A percentile compares a stretch with the other conserved stretches of the same genome.
These are phyloP conservation scores for Microtus ochrogaster DNA, from an alignment of 2,113 vertebrate genomes.

Conservation along the genomic window DNA sequence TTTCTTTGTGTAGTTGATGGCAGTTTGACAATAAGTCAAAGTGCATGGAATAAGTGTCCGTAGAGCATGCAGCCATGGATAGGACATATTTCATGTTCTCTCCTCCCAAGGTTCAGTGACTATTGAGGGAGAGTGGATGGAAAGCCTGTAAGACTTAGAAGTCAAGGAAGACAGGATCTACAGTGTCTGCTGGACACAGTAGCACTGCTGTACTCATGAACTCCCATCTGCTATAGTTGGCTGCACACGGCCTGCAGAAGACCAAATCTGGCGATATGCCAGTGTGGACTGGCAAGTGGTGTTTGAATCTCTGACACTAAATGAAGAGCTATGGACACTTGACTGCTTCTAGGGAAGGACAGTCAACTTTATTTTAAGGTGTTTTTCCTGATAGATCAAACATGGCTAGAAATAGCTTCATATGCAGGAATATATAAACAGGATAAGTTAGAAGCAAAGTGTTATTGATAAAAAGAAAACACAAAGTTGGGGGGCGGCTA, in stretches of 20 bases:
- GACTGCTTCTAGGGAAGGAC: neutral
- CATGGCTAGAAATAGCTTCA: neutral
- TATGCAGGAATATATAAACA: neutral
- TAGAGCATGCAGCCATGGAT: neutral
- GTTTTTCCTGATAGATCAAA: neutral
- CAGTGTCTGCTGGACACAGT: rapidly evolving
- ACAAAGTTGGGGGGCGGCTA: neutral
- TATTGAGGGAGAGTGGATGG: no score
- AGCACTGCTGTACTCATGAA: no score
- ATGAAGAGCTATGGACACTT: neutral
- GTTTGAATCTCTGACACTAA: neutral
- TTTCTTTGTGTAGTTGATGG: neutral
- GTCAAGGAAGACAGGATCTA: neutral
- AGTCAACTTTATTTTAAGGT: neutral
- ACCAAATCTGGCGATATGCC: neutral
- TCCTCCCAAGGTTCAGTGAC: neutral
- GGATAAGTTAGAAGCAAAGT: neutral
- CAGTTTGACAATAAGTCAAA: neutral
- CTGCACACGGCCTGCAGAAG: neutral
- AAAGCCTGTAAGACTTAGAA: neutral
- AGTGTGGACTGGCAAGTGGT: neutral
- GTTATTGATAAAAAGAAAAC: neutral
- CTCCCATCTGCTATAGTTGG: rapidly evolving
- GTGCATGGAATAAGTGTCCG: neutral
- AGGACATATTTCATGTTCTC: neutral